Evolutionary conservation across 2,113 vertebrate genomes (phyloP).

Genomic region (Marmota monax): DNA sequence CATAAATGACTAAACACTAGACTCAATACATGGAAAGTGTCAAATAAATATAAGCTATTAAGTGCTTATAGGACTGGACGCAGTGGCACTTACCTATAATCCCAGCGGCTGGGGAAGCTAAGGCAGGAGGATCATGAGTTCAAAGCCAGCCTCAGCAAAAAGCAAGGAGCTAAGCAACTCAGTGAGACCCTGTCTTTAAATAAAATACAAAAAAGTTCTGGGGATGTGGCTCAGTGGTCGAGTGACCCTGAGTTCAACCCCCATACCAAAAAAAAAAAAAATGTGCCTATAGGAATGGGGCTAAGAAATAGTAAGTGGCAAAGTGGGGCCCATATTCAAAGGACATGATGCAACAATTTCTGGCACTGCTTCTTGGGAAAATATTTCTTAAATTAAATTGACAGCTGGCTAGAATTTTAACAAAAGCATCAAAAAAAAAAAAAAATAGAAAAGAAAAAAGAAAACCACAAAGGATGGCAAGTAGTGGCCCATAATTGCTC

Average conservation of each 20-base stretch:
- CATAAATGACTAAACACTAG: neutral
- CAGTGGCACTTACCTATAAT: no score
- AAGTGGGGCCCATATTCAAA: neutral
- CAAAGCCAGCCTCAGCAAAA: no score
- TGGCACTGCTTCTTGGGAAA: neutral
- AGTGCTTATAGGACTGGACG: neutral
- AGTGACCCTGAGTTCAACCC: no score
- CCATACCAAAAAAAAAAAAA: no score
- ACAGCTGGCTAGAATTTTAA: constrained; percentile 27
- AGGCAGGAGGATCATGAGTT: no score
- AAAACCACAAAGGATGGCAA: neutral
- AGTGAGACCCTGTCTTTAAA: no score
- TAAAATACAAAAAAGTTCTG: no score
- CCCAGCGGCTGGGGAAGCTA: no score
- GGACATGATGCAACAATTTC: neutral
- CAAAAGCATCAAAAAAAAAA: neutral
- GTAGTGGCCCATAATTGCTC: neutral
- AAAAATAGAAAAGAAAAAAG: no score
- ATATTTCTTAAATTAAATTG: neutral
- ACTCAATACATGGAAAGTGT: neutral
- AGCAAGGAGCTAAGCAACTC: no score
- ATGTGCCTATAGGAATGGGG: neutral
- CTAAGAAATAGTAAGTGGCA: neutral
- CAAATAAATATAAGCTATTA: neutral
- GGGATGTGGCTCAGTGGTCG: no score